Evolutionary conservation across 2,888 invertebrate species (phyloP).

Genomic region (Pardosa pseudoannulata): DNA sequence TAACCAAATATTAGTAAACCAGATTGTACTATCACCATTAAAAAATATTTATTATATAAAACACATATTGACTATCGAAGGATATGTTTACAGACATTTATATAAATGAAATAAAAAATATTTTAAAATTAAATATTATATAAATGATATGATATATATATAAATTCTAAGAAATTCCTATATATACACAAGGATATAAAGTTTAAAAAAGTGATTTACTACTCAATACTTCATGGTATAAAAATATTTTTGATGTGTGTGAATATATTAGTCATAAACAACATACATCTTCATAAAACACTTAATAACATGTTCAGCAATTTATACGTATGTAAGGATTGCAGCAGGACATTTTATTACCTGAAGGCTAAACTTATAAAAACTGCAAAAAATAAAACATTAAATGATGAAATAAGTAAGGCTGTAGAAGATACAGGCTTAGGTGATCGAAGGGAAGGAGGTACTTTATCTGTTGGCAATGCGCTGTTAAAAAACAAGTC

Average conservation of each 20-base stretch:
- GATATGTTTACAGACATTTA: too few species aligned
- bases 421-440: slow-evolving; percentile 31
- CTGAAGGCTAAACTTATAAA: slow-evolving; percentile 32
- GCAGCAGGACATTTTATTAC: slow-evolving; percentile 30
- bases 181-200: slow-evolving; percentile 29
- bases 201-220: slow-evolving; percentile 20
- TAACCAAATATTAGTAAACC: too few species aligned
- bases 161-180: slow-evolving; percentile 20
- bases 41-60: too few species aligned
- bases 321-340: slow-evolving; percentile 19
- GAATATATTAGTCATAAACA: not conserved
- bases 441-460: slow-evolving; percentile 29
- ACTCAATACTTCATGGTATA: slow-evolving; percentile 29
- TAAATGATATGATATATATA: slow-evolving; percentile 21
- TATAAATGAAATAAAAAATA: too few species aligned
- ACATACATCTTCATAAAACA: slow-evolving; percentile 3
- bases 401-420: slow-evolving; percentile 29
- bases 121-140: not conserved
- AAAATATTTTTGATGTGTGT: slow-evolving; percentile 31
- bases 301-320: not conserved
- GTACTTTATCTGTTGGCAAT: slow-evolving; percentile 50
- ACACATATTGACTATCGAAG: too few species aligned
- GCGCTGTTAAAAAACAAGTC: slow-evolving; percentile 63
- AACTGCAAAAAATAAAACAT: slow-evolving; percentile 25
- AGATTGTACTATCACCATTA: too few species aligned